Evolutionary conservation across 2,888 invertebrate species (phyloP), one percentile per base, ranked within the genome.

Genomic region (Drosophila cognata): DNA sequence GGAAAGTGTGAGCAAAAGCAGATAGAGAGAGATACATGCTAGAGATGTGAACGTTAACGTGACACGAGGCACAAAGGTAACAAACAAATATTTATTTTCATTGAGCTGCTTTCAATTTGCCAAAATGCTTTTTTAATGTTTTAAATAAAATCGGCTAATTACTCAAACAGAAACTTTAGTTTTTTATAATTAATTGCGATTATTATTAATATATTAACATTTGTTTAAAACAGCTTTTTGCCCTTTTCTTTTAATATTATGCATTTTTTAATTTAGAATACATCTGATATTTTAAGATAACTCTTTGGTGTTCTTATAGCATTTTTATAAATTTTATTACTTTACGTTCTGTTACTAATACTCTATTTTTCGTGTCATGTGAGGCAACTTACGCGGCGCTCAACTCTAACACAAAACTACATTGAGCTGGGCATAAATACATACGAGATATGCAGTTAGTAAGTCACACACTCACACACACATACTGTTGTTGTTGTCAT

Each of bases 371-470:
- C 57, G 57, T 57, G 57, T 21, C 43, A 31, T 31, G 43, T 31
- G 43, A 57, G 31, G 21, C 46, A 46, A 25, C 4, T 46, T 25
- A 8, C 16, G 16, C 13, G 7, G 13, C 21, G 29, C 31, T 31
- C 57, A 57, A 31, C 57, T 43, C 43, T 31, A 10, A 43, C 4
- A 21, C 71, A 58, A 68, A 68, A 68, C 68, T 68, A 68, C 71
- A 71, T 71, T 64, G 59, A 62, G 53, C 55, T 71, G 35, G 16
- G 50, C n/a, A 59, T 65, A 65, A 66, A 74, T 86, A 81, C 62
- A 79, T 63, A 72, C 25, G 58, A 88, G 77, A 75, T 83, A 88
- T 85, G 89, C 90, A 85, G 84, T 85, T 90, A 77, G 78, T 74
- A 82, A 79, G 63, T 65, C 65, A 71, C 53, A 65, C 60, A 76